Evolutionary conservation across 2,797 vertebrate genomes (phyloP).

Genomic region (Diplodus sargus): DNA sequence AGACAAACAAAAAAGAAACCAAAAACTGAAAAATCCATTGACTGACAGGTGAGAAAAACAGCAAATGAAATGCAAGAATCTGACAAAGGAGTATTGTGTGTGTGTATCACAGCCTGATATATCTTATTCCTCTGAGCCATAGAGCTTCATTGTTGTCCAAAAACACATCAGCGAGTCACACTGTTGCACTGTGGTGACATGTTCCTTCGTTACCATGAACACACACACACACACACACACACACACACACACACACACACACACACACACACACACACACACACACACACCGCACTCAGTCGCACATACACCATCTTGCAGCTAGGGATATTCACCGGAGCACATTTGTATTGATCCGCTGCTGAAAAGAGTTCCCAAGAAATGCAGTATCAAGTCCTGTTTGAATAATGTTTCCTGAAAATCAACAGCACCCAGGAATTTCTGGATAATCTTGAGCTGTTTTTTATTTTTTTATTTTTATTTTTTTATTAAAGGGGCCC

Average conservation of each 20-base stretch:
- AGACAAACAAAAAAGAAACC: background rate
- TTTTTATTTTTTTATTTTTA: no score
- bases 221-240: constrained; percentile 21
- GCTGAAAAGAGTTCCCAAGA: background rate
- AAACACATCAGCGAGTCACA: constrained; percentile 1
- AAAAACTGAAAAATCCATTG: background rate
- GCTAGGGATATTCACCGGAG: background rate
- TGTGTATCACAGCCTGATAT: background rate
- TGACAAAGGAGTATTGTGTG: background rate
- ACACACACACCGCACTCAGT: constrained; percentile 2
- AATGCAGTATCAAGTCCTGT: background rate
- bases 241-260: constrained; percentile 14
- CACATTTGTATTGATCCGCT: background rate
- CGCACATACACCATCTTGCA: background rate
- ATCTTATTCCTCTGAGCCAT: background rate
- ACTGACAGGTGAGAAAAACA: background rate
- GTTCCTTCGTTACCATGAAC: background rate
- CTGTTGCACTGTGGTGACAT: background rate
- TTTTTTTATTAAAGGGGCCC: background rate
- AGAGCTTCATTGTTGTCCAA: constrained; percentile 13
- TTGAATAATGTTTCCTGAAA: background rate
- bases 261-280: constrained; percentile 20
- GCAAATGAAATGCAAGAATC: background rate
- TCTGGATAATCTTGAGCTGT: background rate
- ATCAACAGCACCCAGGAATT: background rate